Conservation (phyloP, 1,140 invertebrate species). For the Drosophila novamexicana region DNA sequence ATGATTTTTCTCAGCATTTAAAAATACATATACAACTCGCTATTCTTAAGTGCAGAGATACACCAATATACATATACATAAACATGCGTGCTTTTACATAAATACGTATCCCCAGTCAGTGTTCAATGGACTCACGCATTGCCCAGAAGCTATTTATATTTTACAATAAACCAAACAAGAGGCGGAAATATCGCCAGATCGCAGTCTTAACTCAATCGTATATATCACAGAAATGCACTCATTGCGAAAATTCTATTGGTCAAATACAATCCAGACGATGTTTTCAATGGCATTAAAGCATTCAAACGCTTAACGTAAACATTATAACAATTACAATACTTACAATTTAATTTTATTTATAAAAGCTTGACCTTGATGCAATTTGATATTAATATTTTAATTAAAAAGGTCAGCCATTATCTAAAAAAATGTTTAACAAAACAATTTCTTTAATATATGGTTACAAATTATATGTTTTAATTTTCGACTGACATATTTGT, state of each 20-base stretch:
- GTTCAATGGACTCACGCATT: constrained; percentile 58
- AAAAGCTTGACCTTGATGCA: no score
- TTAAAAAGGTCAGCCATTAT: no score
- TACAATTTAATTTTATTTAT: no score
- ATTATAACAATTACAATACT: no score
- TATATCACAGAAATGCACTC: constrained; percentile 19
- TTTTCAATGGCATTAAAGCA: constrained; percentile 12
- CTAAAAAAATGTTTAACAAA: no score
- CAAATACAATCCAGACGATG: not conserved
- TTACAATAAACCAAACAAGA: constrained; percentile 48
- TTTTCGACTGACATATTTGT: no score
- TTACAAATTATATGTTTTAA: no score
- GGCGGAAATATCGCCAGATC: constrained; percentile 40
- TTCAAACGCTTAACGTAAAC: not conserved
- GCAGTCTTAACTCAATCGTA: constrained; percentile 27
- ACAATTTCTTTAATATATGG: no score
- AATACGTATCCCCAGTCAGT: constrained; percentile 30
- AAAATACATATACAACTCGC: constrained; percentile 66
- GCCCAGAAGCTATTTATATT: constrained; percentile 52
- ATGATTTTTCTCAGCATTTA: constrained; percentile 73
- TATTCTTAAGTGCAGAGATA: constrained; percentile 62
- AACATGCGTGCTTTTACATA: constrained; percentile 4
- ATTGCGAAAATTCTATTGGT: constrained; percentile 7
- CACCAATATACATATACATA: constrained; percentile 5
- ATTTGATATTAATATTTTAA: no score